These are phyloP conservation scores for Neotoxoptera formosana DNA, from an alignment of 1,140 invertebrate genomes.

Conservation along the genomic window DNA sequence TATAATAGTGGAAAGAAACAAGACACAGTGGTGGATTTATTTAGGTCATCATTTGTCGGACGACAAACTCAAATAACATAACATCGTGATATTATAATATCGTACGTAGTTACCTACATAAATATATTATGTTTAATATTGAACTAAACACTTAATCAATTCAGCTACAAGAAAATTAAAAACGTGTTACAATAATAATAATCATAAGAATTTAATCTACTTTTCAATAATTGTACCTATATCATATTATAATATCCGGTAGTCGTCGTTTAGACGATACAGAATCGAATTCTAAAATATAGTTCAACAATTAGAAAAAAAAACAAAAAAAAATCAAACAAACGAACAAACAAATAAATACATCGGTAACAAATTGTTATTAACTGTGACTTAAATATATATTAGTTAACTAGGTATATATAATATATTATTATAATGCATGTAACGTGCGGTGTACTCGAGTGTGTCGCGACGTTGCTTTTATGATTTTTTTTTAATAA, in stretches of 20 bases:
- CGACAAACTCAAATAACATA: neutral
- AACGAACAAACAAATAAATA: conserved; percentile 11
- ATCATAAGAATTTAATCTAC: neutral
- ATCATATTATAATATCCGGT: conserved; percentile 9
- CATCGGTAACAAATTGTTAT: conserved; percentile 47
- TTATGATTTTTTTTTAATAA: no score
- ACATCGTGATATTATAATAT: neutral
- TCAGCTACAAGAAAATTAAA: conserved; percentile 32
- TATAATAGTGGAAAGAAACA: neutral
- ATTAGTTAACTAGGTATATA: neutral
- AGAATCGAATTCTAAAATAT: conserved; percentile 3
- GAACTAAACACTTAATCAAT: conserved; percentile 10
- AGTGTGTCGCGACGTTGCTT: neutral
- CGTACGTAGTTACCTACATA: neutral
- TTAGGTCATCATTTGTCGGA: neutral
- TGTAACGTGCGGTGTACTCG: neutral
- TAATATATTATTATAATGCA: neutral
- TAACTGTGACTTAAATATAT: conserved; percentile 46
- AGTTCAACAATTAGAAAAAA: conserved; percentile 11
- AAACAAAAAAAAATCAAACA: neutral
- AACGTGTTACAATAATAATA: conserved; percentile 30
- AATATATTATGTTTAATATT: neutral
- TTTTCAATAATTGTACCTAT: neutral
- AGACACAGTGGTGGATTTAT: neutral
- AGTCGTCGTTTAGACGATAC: neutral